phyloP scores from a whole-genome alignment of 2,113 vertebrate species.

The Seriola aureovittata region DNA sequence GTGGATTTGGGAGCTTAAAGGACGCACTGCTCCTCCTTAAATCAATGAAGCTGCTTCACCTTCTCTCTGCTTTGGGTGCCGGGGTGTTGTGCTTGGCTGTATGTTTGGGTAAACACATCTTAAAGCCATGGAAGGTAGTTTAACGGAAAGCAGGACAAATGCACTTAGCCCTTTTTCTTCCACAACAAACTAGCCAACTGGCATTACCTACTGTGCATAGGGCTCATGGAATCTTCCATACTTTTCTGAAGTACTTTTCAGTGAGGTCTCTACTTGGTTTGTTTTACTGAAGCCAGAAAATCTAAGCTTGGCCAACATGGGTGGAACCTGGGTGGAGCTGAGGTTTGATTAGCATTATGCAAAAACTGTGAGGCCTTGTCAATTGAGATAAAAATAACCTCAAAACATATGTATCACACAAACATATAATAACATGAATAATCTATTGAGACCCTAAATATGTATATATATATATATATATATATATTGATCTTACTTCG shows the following conservation, averaged over 20 bases:
- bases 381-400: neutral
- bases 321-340: neutral
- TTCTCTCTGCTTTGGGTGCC: constrained; percentile 23
- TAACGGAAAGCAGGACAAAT: constrained; percentile 20
- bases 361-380: neutral
- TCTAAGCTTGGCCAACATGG: neutral
- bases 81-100: neutral
- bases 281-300: neutral
- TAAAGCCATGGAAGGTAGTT: constrained; percentile 7
- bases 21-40: constrained; percentile 58
- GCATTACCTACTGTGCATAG: neutral
- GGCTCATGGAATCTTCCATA: neutral
- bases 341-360: neutral
- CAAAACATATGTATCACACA: too few species aligned
- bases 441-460: too few species aligned
- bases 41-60: constrained; percentile 71
- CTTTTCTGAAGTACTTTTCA: neutral
- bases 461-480: too few species aligned
- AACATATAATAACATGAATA: too few species aligned
- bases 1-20: constrained; percentile 72
- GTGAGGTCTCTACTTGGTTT: neutral
- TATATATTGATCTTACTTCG: too few species aligned
- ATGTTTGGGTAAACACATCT: constrained; percentile 15
- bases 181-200: neutral
- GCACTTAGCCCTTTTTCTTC: neutral